Conservation (phyloP, 2,888 invertebrate species). For the Eupsilia transversa region DNA sequence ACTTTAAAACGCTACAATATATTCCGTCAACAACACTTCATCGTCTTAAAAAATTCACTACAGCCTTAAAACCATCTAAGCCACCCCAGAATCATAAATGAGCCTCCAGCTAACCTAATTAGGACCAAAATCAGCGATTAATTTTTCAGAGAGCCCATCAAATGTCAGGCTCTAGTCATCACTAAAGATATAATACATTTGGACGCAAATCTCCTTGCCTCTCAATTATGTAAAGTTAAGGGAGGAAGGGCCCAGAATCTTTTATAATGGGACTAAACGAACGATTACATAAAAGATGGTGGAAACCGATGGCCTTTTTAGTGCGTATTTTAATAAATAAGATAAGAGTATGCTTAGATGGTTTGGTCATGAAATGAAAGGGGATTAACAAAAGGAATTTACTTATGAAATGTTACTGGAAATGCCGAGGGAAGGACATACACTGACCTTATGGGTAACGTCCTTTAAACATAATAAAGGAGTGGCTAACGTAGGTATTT, state of each 20-base stretch:
- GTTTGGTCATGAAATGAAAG: constrained; percentile 6
- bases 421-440: background rate
- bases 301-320: constrained; percentile 32
- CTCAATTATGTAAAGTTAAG: constrained; percentile 60
- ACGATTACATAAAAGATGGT: constrained; percentile 38
- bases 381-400: constrained; percentile 11
- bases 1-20: background rate
- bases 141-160: constrained; percentile 56
- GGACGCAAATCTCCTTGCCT: constrained; percentile 57
- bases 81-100: constrained; percentile 45
- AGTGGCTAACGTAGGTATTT: background rate
- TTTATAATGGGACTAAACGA: constrained; percentile 57
- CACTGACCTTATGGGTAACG: background rate
- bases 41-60: constrained; percentile 14
- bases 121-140: constrained; percentile 55
- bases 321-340: constrained; percentile 24
- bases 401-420: background rate
- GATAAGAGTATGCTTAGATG: constrained; percentile 1
- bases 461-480: background rate
- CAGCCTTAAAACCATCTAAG: constrained; percentile 10
- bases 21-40: background rate
- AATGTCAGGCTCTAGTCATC: constrained; percentile 44
- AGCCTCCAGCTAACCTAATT: constrained; percentile 53
- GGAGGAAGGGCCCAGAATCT: constrained; percentile 49
- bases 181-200: constrained; percentile 50